Conservation (phyloP, 1,140 invertebrate genomes). For the Polyergus mexicanus region DNA sequence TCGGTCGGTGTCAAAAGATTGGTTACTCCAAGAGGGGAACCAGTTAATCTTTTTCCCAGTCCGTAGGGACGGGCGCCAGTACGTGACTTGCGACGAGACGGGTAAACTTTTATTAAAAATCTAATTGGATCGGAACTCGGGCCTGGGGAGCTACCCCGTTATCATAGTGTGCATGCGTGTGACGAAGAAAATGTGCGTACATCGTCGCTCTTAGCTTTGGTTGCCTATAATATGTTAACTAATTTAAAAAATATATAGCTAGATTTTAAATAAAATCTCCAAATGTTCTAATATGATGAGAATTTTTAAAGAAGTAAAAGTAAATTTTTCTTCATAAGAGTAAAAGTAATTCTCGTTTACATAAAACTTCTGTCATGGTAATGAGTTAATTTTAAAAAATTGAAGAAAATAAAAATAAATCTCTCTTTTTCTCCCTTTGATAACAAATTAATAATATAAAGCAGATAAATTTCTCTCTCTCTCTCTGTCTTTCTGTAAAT, state of each 20-base stretch:
- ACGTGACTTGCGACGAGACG: constrained; percentile 74
- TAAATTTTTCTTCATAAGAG: background rate
- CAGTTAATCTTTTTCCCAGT: constrained; percentile 74
- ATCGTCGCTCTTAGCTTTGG: background rate
- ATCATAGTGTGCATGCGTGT: constrained; percentile 8
- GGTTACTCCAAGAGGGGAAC: constrained; percentile 63
- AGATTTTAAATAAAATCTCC: background rate
- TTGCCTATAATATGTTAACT: background rate
- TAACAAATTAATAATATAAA: background rate
- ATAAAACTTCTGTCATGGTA: background rate
- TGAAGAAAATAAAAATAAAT: background rate
- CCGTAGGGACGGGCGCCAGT: constrained; percentile 65
- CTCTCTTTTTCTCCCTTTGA: background rate
- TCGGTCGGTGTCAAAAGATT: constrained; percentile 67
- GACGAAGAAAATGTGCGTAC: constrained; percentile 1
- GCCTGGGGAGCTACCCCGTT: constrained; percentile 66
- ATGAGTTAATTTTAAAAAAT: background rate
- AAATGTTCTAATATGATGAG: background rate
- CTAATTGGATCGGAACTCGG: constrained; percentile 78
- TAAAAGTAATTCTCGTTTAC: background rate
- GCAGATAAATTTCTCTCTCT: background rate
- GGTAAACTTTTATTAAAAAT: constrained; percentile 81
- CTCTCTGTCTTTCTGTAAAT: background rate
- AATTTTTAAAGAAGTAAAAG: background rate
- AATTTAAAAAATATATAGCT: background rate